phyloP scores from a whole-genome alignment of 2,797 vertebrate species.

The Silurus aristotelis region DNA sequence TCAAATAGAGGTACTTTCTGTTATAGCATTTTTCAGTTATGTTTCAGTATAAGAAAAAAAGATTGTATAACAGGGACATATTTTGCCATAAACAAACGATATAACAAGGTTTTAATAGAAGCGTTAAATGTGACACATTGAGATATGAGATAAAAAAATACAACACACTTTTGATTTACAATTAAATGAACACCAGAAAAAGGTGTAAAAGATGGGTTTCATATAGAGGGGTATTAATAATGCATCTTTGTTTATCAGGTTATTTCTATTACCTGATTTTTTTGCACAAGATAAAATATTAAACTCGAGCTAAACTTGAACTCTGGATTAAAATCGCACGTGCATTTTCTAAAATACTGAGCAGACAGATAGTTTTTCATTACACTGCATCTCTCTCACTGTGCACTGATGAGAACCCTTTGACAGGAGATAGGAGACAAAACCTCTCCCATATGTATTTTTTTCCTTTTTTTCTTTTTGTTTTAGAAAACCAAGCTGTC shows the following conservation, averaged over 20 bases:
- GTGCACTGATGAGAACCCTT: too few relatives aligned
- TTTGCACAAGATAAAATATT: neutral
- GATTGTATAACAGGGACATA: neutral
- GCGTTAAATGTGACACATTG: neutral
- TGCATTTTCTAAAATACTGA: neutral
- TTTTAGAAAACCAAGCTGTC: too few relatives aligned
- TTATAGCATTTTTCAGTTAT: neutral
- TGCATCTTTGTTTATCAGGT: too few relatives aligned
- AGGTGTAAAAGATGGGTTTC: too few relatives aligned
- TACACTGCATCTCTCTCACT: neutral
- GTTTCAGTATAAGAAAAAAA: neutral
- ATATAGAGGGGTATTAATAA: too few relatives aligned
- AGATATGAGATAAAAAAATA: too few relatives aligned
- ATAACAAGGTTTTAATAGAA: too few relatives aligned
- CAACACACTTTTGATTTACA: too few relatives aligned
- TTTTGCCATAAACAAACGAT: neutral
- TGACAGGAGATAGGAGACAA: neutral
- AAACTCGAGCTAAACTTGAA: neutral
- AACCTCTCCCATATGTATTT: neutral
- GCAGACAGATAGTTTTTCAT: neutral
- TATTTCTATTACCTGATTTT: too few relatives aligned
- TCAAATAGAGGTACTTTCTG: neutral
- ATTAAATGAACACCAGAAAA: too few relatives aligned
- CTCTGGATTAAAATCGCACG: neutral
- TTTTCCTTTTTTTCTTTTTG: too few relatives aligned